Conservation (phyloP, 2,888 invertebrate genomes). For the Dryomyza anilis region DNA sequence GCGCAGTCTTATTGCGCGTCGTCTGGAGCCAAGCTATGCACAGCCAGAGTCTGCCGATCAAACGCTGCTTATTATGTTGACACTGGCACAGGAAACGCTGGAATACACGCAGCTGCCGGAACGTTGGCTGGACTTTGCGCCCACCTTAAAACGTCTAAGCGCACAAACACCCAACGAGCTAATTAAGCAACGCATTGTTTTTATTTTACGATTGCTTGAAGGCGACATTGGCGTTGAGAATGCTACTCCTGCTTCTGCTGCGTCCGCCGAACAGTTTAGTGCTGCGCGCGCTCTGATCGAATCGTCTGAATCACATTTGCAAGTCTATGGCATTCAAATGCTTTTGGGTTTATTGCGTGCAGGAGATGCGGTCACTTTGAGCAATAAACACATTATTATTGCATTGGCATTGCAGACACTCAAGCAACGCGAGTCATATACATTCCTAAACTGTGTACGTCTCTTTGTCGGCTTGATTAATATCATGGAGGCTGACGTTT, state of each 20-base stretch:
- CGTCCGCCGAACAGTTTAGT: slow-evolving; percentile 31
- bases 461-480: slow-evolving; percentile 52
- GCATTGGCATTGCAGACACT: slow-evolving; percentile 54
- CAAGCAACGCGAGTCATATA: slow-evolving; percentile 56
- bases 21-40: background rate
- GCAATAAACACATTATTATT: slow-evolving; percentile 52
- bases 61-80: slow-evolving; percentile 42
- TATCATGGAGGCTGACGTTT: slow-evolving; percentile 52
- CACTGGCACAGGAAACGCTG: slow-evolving; percentile 51
- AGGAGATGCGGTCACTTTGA: slow-evolving; percentile 45
- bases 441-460: slow-evolving; percentile 58
- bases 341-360: slow-evolving; percentile 50
- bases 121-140: slow-evolving; percentile 35
- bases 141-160: slow-evolving; percentile 34
- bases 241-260: slow-evolving; percentile 29
- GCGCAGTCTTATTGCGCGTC: slow-evolving; percentile 40
- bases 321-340: slow-evolving; percentile 57
- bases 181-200: slow-evolving; percentile 41
- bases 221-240: too few relatives aligned
- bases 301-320: slow-evolving; percentile 50
- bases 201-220: slow-evolving; percentile 37
- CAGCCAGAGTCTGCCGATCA: slow-evolving; percentile 40
- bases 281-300: slow-evolving; percentile 50
- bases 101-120: slow-evolving; percentile 37
- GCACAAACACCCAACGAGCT: slow-evolving; percentile 36